These are phyloP conservation scores for Ailuropoda melanoleuca DNA, from an alignment of 2,113 vertebrate genomes.

Conservation along the genomic window DNA sequence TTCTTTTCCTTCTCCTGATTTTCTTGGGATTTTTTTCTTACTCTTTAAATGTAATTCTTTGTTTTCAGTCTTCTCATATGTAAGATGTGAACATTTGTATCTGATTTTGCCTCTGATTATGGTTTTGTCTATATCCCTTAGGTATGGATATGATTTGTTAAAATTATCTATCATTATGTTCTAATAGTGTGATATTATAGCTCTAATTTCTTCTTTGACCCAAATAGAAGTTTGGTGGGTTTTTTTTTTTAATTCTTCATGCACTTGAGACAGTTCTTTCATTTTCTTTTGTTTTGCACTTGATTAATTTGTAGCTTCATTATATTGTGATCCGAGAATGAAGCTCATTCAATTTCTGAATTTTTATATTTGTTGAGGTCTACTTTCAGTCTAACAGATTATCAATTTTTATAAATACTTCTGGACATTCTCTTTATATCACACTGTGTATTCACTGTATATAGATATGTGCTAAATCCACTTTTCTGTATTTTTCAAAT, in stretches of 20 bases:
- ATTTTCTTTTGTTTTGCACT: neutral
- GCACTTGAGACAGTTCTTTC: neutral
- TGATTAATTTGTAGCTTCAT: neutral
- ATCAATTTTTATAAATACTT: slow-evolving; percentile 21
- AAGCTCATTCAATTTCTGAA: neutral
- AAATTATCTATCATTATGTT: neutral
- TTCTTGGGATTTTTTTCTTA: neutral
- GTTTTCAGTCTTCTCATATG: neutral
- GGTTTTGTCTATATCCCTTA: neutral
- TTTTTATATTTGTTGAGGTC: slow-evolving; percentile 12
- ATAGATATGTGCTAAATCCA: neutral
- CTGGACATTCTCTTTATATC: neutral
- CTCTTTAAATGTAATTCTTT: neutral
- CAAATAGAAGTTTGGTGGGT: neutral
- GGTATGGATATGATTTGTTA: neutral
- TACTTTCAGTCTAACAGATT: neutral
- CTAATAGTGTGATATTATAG: neutral
- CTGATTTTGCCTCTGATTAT: slow-evolving; percentile 7
- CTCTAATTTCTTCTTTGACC: neutral
- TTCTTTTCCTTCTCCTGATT: neutral
- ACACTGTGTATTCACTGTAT: neutral
- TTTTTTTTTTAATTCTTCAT: neutral
- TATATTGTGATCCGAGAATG: neutral
- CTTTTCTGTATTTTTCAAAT: neutral
- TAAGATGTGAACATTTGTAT: neutral